A percentile compares a stretch with the other conserved stretches of the same genome.
phyloP scores from a whole-genome alignment of 2,113 vertebrate genomes.

The Recurvirostra avosetta region DNA sequence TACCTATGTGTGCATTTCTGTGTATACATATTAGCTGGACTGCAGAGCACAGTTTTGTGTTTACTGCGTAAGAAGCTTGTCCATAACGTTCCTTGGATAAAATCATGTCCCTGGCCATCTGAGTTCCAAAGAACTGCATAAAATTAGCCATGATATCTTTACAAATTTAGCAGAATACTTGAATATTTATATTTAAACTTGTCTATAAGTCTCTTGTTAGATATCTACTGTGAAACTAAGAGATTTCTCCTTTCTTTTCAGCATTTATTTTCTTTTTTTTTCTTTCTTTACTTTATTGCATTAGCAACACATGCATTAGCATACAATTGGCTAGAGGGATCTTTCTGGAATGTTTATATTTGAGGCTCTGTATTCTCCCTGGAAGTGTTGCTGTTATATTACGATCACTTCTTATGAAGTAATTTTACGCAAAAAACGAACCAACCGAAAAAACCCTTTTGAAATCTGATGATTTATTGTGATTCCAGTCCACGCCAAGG shows the following conservation, averaged over 20 bases:
- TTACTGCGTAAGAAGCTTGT: neutral
- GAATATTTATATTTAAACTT: neutral
- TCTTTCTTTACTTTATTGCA: neutral
- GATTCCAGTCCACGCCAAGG: neutral
- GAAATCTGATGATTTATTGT: neutral
- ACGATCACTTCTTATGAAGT: neutral
- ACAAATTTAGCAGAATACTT: neutral
- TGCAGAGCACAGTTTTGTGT: neutral
- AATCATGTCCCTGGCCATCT: neutral
- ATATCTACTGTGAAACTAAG: neutral
- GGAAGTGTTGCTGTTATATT: neutral
- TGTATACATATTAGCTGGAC: neutral
- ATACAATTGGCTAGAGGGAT: neutral
- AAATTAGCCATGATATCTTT: neutral
- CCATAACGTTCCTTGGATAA: neutral
- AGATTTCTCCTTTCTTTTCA: neutral
- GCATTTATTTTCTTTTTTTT: neutral
- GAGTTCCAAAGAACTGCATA: neutral
- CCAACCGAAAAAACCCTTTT: neutral
- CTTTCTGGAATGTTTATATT: neutral
- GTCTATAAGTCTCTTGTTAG: neutral
- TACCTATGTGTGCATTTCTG: neutral
- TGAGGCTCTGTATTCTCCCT: neutral
- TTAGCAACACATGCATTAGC: neutral
- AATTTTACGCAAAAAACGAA: neutral